phyloP scores from a whole-genome alignment of 2,888 invertebrate species.

The Eupithecia pulchellata region DNA sequence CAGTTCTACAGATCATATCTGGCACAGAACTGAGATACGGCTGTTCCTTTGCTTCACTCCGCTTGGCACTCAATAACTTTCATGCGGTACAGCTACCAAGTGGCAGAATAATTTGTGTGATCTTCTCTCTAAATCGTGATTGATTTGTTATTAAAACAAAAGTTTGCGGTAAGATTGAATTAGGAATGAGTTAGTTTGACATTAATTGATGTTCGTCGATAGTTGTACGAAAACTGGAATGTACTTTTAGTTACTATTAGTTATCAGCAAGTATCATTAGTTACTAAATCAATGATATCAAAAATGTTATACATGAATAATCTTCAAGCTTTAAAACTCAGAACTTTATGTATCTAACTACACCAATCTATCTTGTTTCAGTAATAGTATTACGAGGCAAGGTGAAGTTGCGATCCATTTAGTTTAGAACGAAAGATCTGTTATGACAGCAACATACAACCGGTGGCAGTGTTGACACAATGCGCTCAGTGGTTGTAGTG shows the following conservation, averaged over 20 bases:
- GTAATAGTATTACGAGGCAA: constrained; percentile 10
- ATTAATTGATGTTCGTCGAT: constrained; percentile 3
- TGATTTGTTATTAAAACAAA: constrained; percentile 42
- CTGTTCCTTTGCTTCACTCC: constrained; percentile 76
- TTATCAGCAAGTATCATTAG: too few species aligned
- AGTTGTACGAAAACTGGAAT: background rate
- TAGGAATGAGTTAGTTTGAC: constrained; percentile 24
- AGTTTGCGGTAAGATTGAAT: constrained; percentile 32
- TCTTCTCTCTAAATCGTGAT: constrained; percentile 50
- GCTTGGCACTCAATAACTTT: constrained; percentile 81
- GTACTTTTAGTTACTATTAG: too few species aligned
- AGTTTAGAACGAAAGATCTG: constrained; percentile 69
- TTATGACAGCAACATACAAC: constrained; percentile 78
- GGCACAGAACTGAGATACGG: constrained; percentile 71
- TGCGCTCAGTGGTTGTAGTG: constrained; percentile 74
- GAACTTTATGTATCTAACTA: background rate
- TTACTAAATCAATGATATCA: too few species aligned
- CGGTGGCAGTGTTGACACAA: constrained; percentile 67
- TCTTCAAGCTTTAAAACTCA: too few species aligned
- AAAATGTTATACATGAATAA: too few species aligned
- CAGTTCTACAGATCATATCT: constrained; percentile 71
- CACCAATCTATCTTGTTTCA: background rate
- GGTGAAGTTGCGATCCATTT: constrained; percentile 61
- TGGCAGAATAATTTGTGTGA: constrained; percentile 71
- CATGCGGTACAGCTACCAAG: constrained; percentile 58